Evolutionary conservation across 1,140 invertebrate genomes (phyloP).

Genomic region (fruit fly (Drosophila melanogaster)): DNA sequence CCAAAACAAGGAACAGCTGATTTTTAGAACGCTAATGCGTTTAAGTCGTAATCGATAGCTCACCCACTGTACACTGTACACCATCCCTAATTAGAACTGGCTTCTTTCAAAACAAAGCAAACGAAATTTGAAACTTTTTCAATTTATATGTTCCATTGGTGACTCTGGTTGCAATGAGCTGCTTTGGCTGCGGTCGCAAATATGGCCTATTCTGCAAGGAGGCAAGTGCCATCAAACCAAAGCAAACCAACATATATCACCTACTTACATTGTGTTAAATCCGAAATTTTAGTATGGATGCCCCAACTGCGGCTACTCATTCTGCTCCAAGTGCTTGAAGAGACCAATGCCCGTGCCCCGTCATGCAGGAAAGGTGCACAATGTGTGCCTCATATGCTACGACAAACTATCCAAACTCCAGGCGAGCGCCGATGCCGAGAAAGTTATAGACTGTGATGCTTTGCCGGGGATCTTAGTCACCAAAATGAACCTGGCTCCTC

Average conservation of each 20-base stretch:
- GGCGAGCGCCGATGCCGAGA: slow-evolving; percentile 60
- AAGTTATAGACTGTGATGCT: slow-evolving; percentile 68
- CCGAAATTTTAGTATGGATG: slow-evolving; percentile 85
- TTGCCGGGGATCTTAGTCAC: slow-evolving; percentile 71
- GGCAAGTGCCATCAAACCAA: slow-evolving; percentile 59
- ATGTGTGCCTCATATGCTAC: slow-evolving; percentile 77
- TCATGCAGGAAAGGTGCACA: slow-evolving; percentile 62
- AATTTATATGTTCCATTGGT: neutral
- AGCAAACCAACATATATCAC: neutral
- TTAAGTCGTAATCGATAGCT: neutral
- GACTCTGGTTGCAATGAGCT: slow-evolving; percentile 80
- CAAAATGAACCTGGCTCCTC: slow-evolving; percentile 35
- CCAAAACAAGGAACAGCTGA: no score
- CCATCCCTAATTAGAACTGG: neutral
- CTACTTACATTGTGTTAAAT: slow-evolving; percentile 1
- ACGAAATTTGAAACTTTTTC: neutral
- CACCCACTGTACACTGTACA: neutral
- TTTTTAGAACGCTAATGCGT: no score
- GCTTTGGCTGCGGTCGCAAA: slow-evolving; percentile 85
- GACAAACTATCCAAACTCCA: slow-evolving; percentile 71
- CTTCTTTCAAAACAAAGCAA: neutral
- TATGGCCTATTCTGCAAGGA: slow-evolving; percentile 86
- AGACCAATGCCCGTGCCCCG: slow-evolving; percentile 85
- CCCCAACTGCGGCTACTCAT: slow-evolving; percentile 87
- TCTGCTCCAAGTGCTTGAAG: slow-evolving; percentile 87